Conservation (phyloP, 1,140 invertebrate species). For the Procambarus virginalis region DNA sequence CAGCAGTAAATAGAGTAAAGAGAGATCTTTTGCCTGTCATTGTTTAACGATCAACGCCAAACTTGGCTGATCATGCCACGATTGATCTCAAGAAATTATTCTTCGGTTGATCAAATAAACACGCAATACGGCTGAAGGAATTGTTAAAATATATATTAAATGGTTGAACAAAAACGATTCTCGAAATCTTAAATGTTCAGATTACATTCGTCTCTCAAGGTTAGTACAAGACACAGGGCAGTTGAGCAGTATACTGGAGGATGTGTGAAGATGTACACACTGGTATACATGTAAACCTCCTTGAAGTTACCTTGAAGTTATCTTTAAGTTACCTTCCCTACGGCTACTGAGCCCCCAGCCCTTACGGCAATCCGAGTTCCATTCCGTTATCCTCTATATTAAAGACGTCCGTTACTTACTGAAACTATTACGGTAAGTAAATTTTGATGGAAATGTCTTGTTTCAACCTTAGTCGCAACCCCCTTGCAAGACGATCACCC, state of each 20-base stretch:
- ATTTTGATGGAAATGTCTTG: too few species aligned
- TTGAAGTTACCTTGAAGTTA: too few species aligned
- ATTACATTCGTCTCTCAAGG: not conserved
- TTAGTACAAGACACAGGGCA: too few species aligned
- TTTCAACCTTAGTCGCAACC: too few species aligned
- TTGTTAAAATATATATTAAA: not conserved
- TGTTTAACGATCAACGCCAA: not conserved
- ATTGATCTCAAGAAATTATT: not conserved
- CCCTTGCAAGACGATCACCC: too few species aligned
- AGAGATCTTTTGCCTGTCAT: not conserved
- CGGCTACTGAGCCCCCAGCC: too few species aligned
- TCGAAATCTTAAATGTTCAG: not conserved
- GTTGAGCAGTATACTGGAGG: not conserved
- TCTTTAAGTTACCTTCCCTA: too few species aligned
- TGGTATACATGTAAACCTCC: too few species aligned
- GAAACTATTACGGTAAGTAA: too few species aligned
- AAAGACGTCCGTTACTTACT: too few species aligned
- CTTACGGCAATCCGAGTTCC: too few species aligned
- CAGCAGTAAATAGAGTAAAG: not conserved
- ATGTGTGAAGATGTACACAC: not conserved
- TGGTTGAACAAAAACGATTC: not conserved
- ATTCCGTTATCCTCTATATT: too few species aligned
- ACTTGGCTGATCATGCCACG: not conserved
- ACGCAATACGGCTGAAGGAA: not conserved
- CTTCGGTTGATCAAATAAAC: not conserved